These are phyloP conservation scores for Odobenus rosmarus DNA, from an alignment of 2,113 vertebrate species.

Conservation along the genomic window DNA sequence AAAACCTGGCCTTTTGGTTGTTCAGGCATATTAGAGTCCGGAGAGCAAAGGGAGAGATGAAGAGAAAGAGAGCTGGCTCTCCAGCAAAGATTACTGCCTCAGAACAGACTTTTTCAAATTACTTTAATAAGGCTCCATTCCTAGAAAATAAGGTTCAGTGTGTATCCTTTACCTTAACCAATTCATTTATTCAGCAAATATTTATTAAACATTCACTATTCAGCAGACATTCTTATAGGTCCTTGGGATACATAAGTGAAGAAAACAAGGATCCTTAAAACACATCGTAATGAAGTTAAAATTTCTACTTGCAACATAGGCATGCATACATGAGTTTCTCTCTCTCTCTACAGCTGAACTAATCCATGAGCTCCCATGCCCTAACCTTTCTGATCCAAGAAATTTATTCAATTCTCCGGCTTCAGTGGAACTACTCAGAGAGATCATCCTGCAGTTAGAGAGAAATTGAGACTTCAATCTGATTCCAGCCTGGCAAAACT, in stretches of 20 bases:
- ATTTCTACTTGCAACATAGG: neutral
- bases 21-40: neutral
- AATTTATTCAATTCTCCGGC: neutral
- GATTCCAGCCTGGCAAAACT: neutral
- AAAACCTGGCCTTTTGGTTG: too few species aligned
- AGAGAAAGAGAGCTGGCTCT: neutral
- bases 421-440: neutral
- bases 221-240: neutral
- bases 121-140: neutral
- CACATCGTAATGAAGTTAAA: neutral
- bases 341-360: neutral
- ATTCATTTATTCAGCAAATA: neutral
- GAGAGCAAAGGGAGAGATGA: neutral
- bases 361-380: neutral
- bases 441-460: neutral
- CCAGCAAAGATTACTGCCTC: neutral
- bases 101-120: neutral
- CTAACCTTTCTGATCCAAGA: neutral
- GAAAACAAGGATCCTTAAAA: neutral
- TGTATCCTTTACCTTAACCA: neutral
- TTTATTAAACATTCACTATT: neutral
- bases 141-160: neutral
- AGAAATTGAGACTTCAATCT: neutral
- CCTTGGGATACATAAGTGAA: neutral
- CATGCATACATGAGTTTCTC: too few species aligned